Base-by-base conservation (phyloP, 2,113 vertebrate species). In the Ranitomeya variabilis region DNA sequence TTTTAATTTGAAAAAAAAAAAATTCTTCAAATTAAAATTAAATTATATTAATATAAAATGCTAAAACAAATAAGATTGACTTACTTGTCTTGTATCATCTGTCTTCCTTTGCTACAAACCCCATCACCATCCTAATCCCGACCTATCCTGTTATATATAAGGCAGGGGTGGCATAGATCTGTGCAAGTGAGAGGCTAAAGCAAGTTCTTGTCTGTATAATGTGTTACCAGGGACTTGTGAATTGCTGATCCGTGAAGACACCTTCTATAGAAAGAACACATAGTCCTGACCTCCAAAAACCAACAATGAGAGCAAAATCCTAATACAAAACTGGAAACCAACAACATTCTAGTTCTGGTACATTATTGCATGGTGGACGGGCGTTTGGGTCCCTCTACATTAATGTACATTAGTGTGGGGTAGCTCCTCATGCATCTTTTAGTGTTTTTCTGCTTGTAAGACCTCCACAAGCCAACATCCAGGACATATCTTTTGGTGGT, bases 141-240 rank as follows among this genome's bases (percentile, higher is more conserved):
- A 55, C 19, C 18, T 4, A 52, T 78, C 9, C 18, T 14, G 8
- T 82, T 81, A 87, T 87, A 71, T 82, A 37, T 5, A 8, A 14
- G 21, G 7, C 64, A 59, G 52, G 19, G 31, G 55, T 19, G 71
- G 69, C 62, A 45, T 18, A 7, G 13, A 57, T 57, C 6, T 31
- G 84, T 11, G 67, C 31, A 55, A 23, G 18, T 73, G 12, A 73
- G 62, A 64, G 21, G 37, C 3, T 45, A 45, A 45, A 45, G 37
- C 37, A 45, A n/a, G 55, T 74, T 16, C 37, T 51, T 18, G 13
- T 69, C 4, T 64, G 66, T 66, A 66, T 81, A 87, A 87, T 87
- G 51, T 59, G 52, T 87, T 81, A 82, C 79, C 23, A 52, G 18
- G 23, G 69, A 73, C 23, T 45, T 23, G 71, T 23, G 82, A 73